Base-by-base conservation (phyloP, 2,888 invertebrate genomes). In the Dasypolia templi region DNA sequence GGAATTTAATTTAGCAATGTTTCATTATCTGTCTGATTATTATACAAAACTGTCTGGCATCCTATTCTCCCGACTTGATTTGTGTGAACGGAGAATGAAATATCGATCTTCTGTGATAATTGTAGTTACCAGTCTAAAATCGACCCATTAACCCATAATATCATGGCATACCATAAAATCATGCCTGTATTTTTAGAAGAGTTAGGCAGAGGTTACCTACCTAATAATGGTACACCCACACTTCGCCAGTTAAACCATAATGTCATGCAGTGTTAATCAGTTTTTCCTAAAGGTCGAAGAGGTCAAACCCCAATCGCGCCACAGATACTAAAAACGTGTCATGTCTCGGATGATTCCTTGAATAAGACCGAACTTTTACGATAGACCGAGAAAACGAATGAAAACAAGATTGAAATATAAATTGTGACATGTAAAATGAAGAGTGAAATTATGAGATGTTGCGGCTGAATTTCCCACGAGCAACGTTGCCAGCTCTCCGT, bases 391-490 rank as follows among this genome's bases (percentile, higher is more conserved):
- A 55, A 77, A 82, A 65, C 80, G 61, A 83, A 83, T 81, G 61
- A 55, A 63, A 79, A 67, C 79, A 73, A 83, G 81, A 82, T 84
- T 72, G 71, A 75, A 75, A 75, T 84, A 80, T 71, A 84, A 80
- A 81, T 81, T 84, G 75, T 75, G 62, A 59, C 64, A 75, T 81
- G 81, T 81, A 75, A 84, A 84, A 84, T 68, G 84, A 62, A 68
- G 64, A 81, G 75, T 65, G 81, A 84, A 84, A 81, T 80, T 79
- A 83, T 74, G 55, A 62, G 67, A 67, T 56, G 51, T 29, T 35
- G 56, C 42, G 62, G 63, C 1, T 53, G 42, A 68, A 84, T 80
- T 84, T 81, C 84, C 75, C 84, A 75, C 81, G 68, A 70, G 81
- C 35, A 42, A 73, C 61, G 65, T 75, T 59, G 44, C 56, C n/a